A percentile compares a stretch with the other conserved stretches of the same genome.
phyloP scores from a whole-genome alignment of 2,888 invertebrate species.

The Acanthosepion pharaonis region DNA sequence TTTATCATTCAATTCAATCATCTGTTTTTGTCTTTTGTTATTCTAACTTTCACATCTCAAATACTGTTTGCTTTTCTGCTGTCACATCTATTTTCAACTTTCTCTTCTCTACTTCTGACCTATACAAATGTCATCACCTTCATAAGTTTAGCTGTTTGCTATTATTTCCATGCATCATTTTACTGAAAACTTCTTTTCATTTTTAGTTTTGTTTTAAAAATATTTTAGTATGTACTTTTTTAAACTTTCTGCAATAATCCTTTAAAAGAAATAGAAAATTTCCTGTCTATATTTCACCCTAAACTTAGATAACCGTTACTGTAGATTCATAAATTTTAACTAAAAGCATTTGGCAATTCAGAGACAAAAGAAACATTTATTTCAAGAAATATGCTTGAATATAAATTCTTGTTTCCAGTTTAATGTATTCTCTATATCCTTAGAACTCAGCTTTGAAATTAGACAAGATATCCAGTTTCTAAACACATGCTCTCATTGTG shows the following conservation, averaged over 20 bases:
- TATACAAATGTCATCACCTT: conserved; percentile 18
- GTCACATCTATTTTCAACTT: not conserved
- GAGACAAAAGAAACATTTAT: no score
- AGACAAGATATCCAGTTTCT: no score
- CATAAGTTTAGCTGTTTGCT: not conserved
- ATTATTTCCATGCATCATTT: not conserved
- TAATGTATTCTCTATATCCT: no score
- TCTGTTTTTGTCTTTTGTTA: not conserved
- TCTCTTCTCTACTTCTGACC: not conserved
- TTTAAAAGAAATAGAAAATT: not conserved
- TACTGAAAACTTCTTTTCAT: not conserved
- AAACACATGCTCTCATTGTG: not conserved
- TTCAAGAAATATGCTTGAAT: no score
- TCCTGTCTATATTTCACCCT: not conserved
- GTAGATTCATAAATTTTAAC: no score
- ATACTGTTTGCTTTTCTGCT: conserved; percentile 18
- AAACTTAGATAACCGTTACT: no score
- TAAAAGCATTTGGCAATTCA: no score
- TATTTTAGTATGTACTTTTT: not conserved
- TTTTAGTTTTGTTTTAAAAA: not conserved
- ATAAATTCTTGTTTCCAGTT: no score
- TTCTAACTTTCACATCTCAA: not conserved
- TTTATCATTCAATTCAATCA: not conserved
- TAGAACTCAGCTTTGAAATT: no score
- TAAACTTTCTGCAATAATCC: not conserved